Evolutionary conservation across 2,113 vertebrate species (phyloP).

Genomic region (Paradoxurus hermaphroditus): DNA sequence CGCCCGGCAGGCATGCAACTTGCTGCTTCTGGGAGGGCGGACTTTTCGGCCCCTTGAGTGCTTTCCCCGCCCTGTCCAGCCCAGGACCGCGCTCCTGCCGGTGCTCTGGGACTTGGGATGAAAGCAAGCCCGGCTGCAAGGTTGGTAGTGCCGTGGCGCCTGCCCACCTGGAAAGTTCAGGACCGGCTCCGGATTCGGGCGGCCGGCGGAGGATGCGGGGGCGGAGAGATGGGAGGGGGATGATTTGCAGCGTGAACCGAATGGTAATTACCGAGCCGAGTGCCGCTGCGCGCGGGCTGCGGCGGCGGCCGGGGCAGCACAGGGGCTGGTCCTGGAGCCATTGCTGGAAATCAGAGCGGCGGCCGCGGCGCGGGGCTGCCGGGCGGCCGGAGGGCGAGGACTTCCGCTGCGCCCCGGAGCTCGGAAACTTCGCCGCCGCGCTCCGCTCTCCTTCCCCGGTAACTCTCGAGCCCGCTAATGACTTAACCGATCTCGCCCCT

Average conservation of each 20-base stretch:
- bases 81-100: not conserved
- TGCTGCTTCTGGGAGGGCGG: not conserved
- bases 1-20: not conserved
- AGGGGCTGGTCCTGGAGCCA: not conserved
- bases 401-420: not conserved
- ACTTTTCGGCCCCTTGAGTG: not conserved
- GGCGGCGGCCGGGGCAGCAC: not conserved
- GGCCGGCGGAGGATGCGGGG: not conserved
- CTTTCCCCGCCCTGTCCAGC: not conserved
- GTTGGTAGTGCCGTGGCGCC: not conserved
- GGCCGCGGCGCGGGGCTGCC: not conserved
- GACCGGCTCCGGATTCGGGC: not conserved
- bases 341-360: not conserved
- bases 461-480: not conserved
- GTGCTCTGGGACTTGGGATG: not conserved
- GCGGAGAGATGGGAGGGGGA: not conserved
- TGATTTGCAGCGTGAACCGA: not conserved
- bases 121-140: not conserved
- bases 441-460: not conserved
- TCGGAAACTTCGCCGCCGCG: accelerated
- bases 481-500: no score
- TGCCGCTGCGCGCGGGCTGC: not conserved
- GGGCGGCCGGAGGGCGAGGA: not conserved
- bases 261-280: not conserved
- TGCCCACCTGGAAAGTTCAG: not conserved